A percentile compares a stretch with the other conserved stretches of the same genome.
These are phyloP conservation scores for Oligia fasciuncula DNA, from an alignment of 2,888 invertebrate genomes.

Conservation along the genomic window DNA sequence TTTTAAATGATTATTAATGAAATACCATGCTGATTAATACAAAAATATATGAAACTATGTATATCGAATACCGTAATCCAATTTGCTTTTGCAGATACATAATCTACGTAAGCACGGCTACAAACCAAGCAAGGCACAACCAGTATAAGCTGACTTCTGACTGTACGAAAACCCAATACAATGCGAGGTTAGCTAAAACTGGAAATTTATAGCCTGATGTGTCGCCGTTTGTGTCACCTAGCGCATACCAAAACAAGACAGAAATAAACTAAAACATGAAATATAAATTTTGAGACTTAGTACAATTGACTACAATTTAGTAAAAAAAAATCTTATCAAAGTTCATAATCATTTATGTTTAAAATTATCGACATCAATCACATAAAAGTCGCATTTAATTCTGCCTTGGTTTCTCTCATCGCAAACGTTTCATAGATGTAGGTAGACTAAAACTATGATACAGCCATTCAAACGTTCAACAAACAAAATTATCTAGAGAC, in stretches of 20 bases:
- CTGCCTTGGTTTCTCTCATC: constrained; percentile 56
- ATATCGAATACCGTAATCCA: constrained; percentile 71
- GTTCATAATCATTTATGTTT: constrained; percentile 17
- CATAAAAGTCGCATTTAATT: constrained; percentile 42
- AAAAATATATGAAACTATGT: constrained; percentile 61
- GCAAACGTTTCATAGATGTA: constrained; percentile 44
- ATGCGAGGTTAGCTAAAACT: background rate
- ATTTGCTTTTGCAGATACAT: constrained; percentile 47
- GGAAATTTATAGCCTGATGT: background rate
- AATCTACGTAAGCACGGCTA: constrained; percentile 6
- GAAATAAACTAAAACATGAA: constrained; percentile 33
- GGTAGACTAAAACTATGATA: constrained; percentile 60
- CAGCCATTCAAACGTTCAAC: constrained; percentile 61
- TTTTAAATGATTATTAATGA: constrained; percentile 56
- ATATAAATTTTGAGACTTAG: constrained; percentile 16
- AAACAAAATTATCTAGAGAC: constrained; percentile 41
- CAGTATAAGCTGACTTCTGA: background rate
- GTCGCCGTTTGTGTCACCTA: background rate
- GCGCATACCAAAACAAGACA: constrained; percentile 41
- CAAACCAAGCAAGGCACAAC: background rate
- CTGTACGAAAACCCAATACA: background rate
- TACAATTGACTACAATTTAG: constrained; percentile 7
- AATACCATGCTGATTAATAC: constrained; percentile 68
- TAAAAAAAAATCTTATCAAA: constrained; percentile 42
- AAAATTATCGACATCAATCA: constrained; percentile 16